phyloP scores from a whole-genome alignment of 2,113 vertebrate species.

The Aphelocoma coerulescens region DNA sequence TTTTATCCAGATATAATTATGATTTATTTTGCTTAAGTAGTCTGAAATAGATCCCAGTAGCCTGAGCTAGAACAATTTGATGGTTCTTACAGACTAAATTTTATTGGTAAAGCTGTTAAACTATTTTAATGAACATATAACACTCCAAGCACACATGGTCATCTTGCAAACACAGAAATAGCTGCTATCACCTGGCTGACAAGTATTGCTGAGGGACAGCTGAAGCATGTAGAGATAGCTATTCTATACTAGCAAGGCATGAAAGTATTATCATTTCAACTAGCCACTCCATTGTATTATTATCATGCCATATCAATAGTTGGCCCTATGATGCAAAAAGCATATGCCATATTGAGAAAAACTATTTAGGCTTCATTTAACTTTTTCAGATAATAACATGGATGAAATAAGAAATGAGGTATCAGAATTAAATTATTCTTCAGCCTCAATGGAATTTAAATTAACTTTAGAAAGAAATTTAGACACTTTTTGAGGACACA shows the following conservation, averaged over 20 bases:
- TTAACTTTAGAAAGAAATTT: not conserved
- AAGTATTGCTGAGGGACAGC: conserved; percentile 59
- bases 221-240: conserved; percentile 48
- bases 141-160: not conserved
- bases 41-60: not conserved
- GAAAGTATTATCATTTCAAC: conserved; percentile 56
- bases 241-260: conserved; percentile 52
- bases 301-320: conserved; percentile 36
- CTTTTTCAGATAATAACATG: not conserved
- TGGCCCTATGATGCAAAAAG: conserved; percentile 33
- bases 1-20: not conserved
- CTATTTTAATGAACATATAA: conserved; percentile 46
- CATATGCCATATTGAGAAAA: not conserved
- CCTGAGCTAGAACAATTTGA: not conserved
- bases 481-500: not conserved
- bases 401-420: not conserved
- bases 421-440: not conserved
- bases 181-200: conserved; percentile 57
- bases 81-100: not conserved
- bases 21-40: not conserved
- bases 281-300: conserved; percentile 63
- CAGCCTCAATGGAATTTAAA: not conserved
- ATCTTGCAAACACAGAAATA: conserved; percentile 65
- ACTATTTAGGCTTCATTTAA: not conserved
- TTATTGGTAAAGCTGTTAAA: not conserved